phyloP scores from a whole-genome alignment of 1,140 invertebrate genomes.

The Chrysoperla carnea region DNA sequence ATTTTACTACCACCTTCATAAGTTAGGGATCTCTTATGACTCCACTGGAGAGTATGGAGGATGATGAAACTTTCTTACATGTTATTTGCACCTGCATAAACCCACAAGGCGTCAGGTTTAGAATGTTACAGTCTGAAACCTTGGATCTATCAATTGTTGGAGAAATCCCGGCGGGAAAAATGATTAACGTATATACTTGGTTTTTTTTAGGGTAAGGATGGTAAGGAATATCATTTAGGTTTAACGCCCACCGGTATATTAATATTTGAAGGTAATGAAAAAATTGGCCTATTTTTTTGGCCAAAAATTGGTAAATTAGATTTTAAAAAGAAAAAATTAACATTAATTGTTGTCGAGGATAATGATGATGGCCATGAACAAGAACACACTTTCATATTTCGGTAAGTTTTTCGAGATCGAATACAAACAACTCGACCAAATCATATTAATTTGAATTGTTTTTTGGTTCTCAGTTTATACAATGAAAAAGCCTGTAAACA shows the following conservation, averaged over 20 bases:
- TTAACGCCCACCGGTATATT: slow-evolving; percentile 93
- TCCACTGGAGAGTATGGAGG: too few species aligned
- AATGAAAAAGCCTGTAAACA: slow-evolving; percentile 99
- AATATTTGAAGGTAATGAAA: slow-evolving; percentile 87
- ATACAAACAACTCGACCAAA: neutral
- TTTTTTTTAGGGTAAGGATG: slow-evolving; percentile 70
- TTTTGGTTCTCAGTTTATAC: slow-evolving; percentile 42
- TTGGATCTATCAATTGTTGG: too few species aligned
- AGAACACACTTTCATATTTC: slow-evolving; percentile 83
- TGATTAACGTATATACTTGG: slow-evolving; percentile 1
- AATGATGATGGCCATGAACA: slow-evolving; percentile 86
- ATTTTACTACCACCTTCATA: too few species aligned
- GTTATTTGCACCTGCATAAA: too few species aligned
- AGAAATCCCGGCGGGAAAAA: too few species aligned
- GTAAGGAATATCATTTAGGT: slow-evolving; percentile 89
- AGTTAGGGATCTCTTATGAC: too few species aligned
- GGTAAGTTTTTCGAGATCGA: slow-evolving; percentile 19
- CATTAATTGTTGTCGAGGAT: slow-evolving; percentile 88
- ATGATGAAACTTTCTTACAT: too few species aligned
- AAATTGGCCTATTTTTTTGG: slow-evolving; percentile 99
- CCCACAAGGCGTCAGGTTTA: too few species aligned
- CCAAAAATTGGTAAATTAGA: slow-evolving; percentile 85
- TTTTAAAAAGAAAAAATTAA: slow-evolving; percentile 92
- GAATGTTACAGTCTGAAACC: too few species aligned
- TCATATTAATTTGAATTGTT: neutral